These are phyloP conservation scores for Eilema griseolum DNA, from an alignment of 2,888 invertebrate genomes.

Conservation along the genomic window DNA sequence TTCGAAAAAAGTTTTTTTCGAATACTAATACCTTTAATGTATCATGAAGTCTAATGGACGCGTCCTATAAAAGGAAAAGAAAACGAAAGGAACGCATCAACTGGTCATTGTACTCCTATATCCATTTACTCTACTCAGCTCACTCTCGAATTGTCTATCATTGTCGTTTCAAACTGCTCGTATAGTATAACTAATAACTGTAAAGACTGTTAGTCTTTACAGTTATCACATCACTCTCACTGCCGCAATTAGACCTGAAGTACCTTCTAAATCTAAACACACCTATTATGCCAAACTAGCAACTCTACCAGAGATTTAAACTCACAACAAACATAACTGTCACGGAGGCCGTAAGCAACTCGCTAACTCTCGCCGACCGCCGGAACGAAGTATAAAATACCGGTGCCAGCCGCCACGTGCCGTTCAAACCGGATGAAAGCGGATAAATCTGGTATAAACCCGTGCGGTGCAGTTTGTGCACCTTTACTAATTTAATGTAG, in stretches of 20 bases:
- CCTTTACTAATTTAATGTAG: constrained; percentile 33
- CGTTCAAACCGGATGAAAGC: constrained; percentile 61
- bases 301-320: constrained; percentile 21
- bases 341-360: constrained; percentile 45
- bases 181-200: too few relatives aligned
- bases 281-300: not conserved
- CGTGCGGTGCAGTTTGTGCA: constrained; percentile 44
- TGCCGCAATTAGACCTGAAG: not conserved
- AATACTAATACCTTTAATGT: too few relatives aligned
- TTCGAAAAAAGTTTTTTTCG: too few relatives aligned
- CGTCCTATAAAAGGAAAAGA: too few relatives aligned
- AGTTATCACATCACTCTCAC: not conserved
- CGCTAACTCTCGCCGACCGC: constrained; percentile 61
- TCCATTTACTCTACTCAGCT: too few relatives aligned
- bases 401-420: constrained; percentile 61
- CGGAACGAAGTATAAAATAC: constrained; percentile 74
- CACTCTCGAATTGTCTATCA: too few relatives aligned
- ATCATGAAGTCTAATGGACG: too few relatives aligned
- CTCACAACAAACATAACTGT: constrained; percentile 40
- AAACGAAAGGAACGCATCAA: too few relatives aligned
- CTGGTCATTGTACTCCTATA: too few relatives aligned
- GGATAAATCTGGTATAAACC: constrained; percentile 60
- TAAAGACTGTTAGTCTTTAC: too few relatives aligned
- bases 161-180: too few relatives aligned
- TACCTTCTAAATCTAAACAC: not conserved